Base-by-base conservation (phyloP, 2,888 invertebrate genomes). In the Andrena trimmerana region DNA sequence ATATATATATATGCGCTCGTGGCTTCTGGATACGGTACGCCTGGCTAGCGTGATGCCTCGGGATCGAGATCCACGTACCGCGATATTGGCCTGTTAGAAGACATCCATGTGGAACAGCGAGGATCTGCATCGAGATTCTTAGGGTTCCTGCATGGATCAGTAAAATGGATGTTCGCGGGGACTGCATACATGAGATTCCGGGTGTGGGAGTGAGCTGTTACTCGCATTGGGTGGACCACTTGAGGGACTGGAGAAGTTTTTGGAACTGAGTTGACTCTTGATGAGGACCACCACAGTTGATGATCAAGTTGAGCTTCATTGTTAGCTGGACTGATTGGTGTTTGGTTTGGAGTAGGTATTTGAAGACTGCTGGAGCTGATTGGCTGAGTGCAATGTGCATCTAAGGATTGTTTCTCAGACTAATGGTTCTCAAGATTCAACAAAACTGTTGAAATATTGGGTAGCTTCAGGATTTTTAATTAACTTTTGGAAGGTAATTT, bases 31-130 rank as follows among this genome's bases (percentile, higher is more conserved):
- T 48, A 50, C 48, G 72, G 81, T 66, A 75, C 67, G 70, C 27
- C n/a, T 27, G 31, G 16, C 50, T 48, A 67, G 70, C 69, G 27
- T 31, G 77, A 73, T 70, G 73, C 59, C 62, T 57, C 50, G 50
- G 69, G 60, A 77, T 73, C 73, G 69, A 60, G 60, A 33, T 65
- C 29, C 42, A 59, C 27, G 20, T 36, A 60, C 36, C 31, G 69
- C 68, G 68, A 81, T 81, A 81, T 83, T 62, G 80, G 68, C 57
- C 29, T 31, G 65, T 70, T 69, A 48, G 48, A 29, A 24, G 20
- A 48, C 52, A 52, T 52, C 59, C 31, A 59, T 24, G 65, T 27
- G 70, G 59, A 33, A n/a, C 42, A 48, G 33, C 24, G 20, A 2
- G 27, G 72, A 72, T 50, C 52, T 6, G 57, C 4, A 29, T 20